These are phyloP conservation scores for Xiphias gladius DNA, from an alignment of 2,113 vertebrate genomes.

Conservation along the genomic window DNA sequence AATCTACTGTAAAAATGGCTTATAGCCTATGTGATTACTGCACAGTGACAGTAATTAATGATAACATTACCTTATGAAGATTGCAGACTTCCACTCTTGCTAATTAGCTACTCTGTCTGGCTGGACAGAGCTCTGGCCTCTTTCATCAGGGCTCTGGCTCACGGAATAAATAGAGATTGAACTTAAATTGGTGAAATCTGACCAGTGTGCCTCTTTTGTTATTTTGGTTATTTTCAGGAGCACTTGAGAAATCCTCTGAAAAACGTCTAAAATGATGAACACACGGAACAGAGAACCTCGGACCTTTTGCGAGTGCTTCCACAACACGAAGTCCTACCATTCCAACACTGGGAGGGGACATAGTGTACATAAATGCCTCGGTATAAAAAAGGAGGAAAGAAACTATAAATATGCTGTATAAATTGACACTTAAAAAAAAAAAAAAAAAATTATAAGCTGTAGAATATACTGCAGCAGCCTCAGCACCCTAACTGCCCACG, in stretches of 20 bases:
- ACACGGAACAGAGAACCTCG: neutral
- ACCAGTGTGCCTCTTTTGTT: neutral
- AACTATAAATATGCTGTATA: neutral
- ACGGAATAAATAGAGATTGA: neutral
- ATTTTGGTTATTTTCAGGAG: neutral
- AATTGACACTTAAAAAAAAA: neutral
- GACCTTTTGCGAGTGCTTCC: neutral
- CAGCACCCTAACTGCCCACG: neutral
- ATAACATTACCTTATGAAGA: neutral
- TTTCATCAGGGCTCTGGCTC: neutral
- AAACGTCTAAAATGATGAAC: no score
- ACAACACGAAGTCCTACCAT: neutral
- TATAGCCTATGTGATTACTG: neutral
- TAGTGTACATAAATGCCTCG: neutral
- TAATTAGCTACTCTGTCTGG: neutral
- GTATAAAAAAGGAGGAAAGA: neutral
- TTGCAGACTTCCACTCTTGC: neutral
- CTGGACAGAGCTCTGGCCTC: neutral
- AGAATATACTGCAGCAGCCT: no score
- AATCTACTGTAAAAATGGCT: neutral
- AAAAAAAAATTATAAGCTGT: no score
- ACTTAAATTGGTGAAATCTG: neutral
- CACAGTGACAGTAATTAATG: neutral
- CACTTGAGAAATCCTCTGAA: neutral
- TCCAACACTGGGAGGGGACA: neutral